Percentiles rank a stretch among this genome's conserved stretches.
Evolutionary conservation across 2,888 invertebrate species (phyloP).

Genomic region (Lochmaea crataegi): DNA sequence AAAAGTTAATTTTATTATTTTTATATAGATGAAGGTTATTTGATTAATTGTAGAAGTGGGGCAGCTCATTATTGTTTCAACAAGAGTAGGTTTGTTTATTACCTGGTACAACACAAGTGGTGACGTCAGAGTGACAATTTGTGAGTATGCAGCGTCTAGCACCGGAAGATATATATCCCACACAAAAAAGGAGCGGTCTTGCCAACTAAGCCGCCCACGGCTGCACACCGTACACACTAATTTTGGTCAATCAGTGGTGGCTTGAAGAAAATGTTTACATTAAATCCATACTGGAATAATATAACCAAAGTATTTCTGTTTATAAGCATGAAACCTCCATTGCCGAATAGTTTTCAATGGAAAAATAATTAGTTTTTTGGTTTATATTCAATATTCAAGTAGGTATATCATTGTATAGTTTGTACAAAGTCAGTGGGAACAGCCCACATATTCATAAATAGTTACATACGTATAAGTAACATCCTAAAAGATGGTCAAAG

Average conservation of each 20-base stretch:
- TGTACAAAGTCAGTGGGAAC: no score
- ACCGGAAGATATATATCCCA: constrained; percentile 63
- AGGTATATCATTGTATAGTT: no score
- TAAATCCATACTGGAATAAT: neutral
- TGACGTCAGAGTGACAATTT: constrained; percentile 53
- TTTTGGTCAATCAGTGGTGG: neutral
- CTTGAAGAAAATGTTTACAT: neutral
- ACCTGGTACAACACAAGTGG: constrained; percentile 51
- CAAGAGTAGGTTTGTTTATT: constrained; percentile 22
- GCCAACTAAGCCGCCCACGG: constrained; percentile 60
- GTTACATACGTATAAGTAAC: no score
- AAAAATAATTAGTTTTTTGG: no score
- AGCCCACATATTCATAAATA: no score
- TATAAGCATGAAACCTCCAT: no score
- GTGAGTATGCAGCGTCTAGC: constrained; percentile 44
- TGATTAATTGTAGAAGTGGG: neutral
- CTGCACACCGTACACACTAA: constrained; percentile 39
- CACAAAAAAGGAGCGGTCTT: constrained; percentile 62
- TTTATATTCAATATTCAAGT: no score
- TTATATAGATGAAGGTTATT: neutral
- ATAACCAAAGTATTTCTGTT: neutral
- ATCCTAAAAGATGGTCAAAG: no score
- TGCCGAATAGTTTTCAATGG: no score
- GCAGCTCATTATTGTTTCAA: neutral
- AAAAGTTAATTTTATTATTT: neutral